Percentiles rank a stretch among this genome's conserved stretches.
phyloP scores from a whole-genome alignment of 2,797 vertebrate genomes.

The Cossypha caffra region DNA sequence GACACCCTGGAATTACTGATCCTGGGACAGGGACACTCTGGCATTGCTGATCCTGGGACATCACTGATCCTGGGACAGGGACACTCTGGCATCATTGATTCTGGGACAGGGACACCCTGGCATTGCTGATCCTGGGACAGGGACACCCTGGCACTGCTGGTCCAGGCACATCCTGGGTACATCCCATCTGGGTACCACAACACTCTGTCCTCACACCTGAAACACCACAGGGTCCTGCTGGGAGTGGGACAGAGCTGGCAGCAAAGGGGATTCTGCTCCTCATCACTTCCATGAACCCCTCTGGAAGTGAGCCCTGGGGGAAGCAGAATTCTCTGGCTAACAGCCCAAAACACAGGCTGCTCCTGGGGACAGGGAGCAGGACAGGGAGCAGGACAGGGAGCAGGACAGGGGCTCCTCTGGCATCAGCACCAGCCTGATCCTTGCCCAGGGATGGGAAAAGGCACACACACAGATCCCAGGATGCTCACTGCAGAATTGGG shows the following conservation, averaged over 20 bases:
- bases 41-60: no score
- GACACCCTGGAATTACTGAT: no score
- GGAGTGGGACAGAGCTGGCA: not conserved
- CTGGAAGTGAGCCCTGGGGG: not conserved
- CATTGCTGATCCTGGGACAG: not conserved
- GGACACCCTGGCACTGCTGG: not conserved
- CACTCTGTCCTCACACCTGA: not conserved
- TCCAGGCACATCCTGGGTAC: not conserved
- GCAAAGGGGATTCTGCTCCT: not conserved
- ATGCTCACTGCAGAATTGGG: fast-evolving
- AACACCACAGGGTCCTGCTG: fast-evolving
- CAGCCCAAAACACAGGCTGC: not conserved
- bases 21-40: not conserved
- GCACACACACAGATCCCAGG: fast-evolving
- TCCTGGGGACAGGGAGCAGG: not conserved
- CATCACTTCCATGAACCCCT: fast-evolving
- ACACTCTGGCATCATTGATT: not conserved
- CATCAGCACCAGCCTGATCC: not conserved
- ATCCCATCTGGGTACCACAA: not conserved
- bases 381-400: not conserved
- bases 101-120: not conserved
- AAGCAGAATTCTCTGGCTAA: not conserved
- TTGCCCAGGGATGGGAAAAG: not conserved
- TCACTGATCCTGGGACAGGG: not conserved
- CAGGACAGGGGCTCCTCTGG: not conserved